Evolutionary conservation across 2,888 invertebrate species (phyloP).

Genomic region (Sepioteuthis lessoniana): DNA sequence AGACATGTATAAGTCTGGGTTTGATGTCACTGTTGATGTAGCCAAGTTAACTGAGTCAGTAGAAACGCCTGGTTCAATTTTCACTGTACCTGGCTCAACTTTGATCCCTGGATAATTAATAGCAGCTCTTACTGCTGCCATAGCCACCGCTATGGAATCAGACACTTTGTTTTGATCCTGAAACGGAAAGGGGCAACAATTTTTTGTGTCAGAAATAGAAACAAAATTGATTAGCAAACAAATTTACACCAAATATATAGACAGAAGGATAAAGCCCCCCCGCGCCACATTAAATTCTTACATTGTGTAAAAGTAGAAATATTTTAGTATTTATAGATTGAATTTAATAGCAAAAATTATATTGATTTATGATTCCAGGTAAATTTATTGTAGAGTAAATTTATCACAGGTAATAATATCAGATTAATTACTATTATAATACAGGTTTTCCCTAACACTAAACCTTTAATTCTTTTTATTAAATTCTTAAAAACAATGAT

Average conservation of each 20-base stretch:
- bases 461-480: too few relatives aligned
- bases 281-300: too few relatives aligned
- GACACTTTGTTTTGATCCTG: conserved; percentile 25
- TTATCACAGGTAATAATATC: too few relatives aligned
- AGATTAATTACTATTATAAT: too few relatives aligned
- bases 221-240: not conserved
- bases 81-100: not conserved
- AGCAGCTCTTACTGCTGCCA: not conserved
- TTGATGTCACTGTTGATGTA: not conserved
- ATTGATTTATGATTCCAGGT: too few relatives aligned
- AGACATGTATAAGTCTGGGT: not conserved
- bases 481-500: too few relatives aligned
- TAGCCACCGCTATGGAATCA: not conserved
- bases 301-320: too few relatives aligned
- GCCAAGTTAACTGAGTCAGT: not conserved
- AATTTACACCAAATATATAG: not conserved
- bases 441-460: too few relatives aligned
- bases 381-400: too few relatives aligned
- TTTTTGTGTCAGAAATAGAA: not conserved
- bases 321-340: too few relatives aligned
- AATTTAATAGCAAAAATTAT: too few relatives aligned
- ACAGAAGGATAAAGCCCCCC: not conserved
- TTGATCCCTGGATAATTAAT: not conserved
- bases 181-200: conserved; percentile 25
- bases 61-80: not conserved